A percentile compares a stretch with the other conserved stretches of the same genome.
These are phyloP conservation scores for Climacteris rufus DNA, from an alignment of 2,113 vertebrate species.

Conservation along the genomic window DNA sequence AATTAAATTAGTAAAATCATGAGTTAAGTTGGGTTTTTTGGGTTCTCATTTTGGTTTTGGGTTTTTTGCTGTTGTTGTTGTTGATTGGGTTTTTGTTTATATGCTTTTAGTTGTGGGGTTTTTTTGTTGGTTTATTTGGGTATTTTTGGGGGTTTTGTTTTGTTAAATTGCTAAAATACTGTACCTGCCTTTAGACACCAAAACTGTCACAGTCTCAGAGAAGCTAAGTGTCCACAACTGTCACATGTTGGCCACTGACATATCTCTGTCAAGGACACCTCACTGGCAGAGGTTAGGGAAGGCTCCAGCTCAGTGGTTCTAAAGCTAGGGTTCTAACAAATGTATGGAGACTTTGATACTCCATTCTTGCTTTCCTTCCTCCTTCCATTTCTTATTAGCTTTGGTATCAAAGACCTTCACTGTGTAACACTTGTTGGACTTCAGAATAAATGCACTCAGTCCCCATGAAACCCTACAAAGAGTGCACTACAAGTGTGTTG, in stretches of 20 bases:
- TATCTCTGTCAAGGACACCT: not conserved
- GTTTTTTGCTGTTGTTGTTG: not conserved
- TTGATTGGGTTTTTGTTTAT: not conserved
- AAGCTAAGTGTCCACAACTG: not conserved
- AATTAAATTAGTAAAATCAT: not conserved
- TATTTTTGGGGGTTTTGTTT: not conserved
- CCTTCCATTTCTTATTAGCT: not conserved
- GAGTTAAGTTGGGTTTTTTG: not conserved
- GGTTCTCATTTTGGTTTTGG: no score
- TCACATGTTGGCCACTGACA: not conserved
- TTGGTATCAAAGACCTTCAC: not conserved
- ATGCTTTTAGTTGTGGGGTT: not conserved
- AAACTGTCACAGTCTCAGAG: not conserved
- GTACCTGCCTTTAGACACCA: not conserved
- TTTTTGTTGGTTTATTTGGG: not conserved
- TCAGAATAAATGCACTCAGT: not conserved
- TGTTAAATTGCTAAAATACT: not conserved
- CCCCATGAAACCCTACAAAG: not conserved
- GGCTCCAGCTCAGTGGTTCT: not conserved
- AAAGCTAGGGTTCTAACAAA: not conserved
- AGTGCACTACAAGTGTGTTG: not conserved
- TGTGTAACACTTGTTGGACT: not conserved
- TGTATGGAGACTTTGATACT: not conserved
- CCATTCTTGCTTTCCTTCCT: not conserved
- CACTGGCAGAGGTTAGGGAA: not conserved